phyloP scores from a whole-genome alignment of 2,113 vertebrate species.

The Muntiacus muntjak region DNA sequence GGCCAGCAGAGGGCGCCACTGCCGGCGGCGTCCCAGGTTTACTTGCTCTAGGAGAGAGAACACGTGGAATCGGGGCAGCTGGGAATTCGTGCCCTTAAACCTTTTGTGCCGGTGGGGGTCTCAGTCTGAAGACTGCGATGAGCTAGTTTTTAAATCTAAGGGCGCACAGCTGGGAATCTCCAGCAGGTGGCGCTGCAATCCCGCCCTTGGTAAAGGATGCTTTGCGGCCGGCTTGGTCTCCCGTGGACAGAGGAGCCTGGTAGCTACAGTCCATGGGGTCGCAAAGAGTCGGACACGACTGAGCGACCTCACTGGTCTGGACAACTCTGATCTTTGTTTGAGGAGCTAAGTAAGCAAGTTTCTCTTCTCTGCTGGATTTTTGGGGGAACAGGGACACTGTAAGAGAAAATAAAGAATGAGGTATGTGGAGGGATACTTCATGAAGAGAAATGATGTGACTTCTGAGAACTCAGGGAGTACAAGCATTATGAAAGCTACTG shows the following conservation, averaged over 20 bases:
- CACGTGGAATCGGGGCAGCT: neutral
- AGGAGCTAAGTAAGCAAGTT: neutral
- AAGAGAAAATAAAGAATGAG: neutral
- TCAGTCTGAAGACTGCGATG: neutral
- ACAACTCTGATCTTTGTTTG: neutral
- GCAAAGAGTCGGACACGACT: too few species aligned
- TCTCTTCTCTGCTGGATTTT: neutral
- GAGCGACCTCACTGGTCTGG: too few species aligned
- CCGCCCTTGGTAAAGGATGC: neutral
- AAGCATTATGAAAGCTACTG: neutral
- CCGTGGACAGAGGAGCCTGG: too few species aligned
- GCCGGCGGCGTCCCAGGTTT: fast-evolving
- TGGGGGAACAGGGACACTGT: neutral
- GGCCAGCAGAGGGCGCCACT: neutral
- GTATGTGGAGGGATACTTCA: neutral
- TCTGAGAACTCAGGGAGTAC: neutral
- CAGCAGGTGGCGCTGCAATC: slow-evolving; percentile 37
- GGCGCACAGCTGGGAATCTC: fast-evolving
- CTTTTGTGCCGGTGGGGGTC: neutral
- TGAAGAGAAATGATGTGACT: neutral
- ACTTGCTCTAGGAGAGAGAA: neutral
- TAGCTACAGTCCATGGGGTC: too few species aligned
- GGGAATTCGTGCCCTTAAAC: neutral
- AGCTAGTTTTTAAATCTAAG: fast-evolving
- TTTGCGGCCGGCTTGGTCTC: neutral